phyloP scores from a whole-genome alignment of 2,797 vertebrate species.

The Cyprinodon diabolis region DNA sequence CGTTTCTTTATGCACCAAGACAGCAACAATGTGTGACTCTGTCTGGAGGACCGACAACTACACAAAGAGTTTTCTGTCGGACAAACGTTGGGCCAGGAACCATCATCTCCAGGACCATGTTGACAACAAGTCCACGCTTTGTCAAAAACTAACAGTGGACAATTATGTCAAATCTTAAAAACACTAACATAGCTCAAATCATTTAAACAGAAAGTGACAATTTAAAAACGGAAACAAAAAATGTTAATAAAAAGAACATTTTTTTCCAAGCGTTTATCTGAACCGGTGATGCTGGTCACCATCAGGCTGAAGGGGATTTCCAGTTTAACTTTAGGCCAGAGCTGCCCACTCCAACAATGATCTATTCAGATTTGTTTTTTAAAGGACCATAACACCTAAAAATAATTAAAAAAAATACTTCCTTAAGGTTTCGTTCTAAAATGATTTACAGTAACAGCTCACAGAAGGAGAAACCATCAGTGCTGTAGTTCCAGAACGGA shows the following conservation, averaged over 20 bases:
- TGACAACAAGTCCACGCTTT: conserved; percentile 24
- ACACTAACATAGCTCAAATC: not conserved
- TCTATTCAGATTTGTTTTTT: not conserved
- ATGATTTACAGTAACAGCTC: not conserved
- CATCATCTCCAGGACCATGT: conserved; percentile 63
- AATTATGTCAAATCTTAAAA: not conserved
- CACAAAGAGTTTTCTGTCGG: conserved; percentile 68
- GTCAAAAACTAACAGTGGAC: not conserved
- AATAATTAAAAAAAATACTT: not conserved
- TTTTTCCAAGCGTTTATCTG: not conserved
- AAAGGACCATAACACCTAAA: not conserved
- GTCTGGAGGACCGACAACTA: conserved; percentile 39
- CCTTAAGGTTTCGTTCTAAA: not conserved
- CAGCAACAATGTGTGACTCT: conserved; percentile 64
- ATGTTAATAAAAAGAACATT: not conserved
- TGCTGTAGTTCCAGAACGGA: conserved; percentile 14
- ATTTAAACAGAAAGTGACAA: conserved; percentile 8
- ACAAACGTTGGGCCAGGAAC: conserved; percentile 60
- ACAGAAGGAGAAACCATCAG: conserved; percentile 10
- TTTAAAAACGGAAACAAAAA: conserved; percentile 1
- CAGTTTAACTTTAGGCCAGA: not conserved
- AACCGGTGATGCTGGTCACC: not conserved
- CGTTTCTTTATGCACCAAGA: conserved; percentile 39
- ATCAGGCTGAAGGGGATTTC: not conserved
- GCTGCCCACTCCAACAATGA: not conserved